phyloP scores from a whole-genome alignment of 1,140 invertebrate genomes.

The Drosophila cardini region DNA sequence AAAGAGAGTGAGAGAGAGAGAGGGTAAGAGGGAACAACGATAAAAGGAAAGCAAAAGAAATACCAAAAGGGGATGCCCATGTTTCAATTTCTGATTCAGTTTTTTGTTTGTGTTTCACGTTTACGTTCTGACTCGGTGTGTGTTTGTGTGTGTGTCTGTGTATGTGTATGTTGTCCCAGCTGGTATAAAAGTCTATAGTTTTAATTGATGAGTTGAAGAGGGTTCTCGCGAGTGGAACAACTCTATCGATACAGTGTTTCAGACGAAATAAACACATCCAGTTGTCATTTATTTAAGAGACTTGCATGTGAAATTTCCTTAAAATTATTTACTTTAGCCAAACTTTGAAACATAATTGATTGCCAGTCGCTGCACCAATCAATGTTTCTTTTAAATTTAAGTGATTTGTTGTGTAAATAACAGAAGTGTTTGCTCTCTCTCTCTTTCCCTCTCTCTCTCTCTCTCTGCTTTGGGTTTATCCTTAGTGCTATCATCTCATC shows the following conservation, averaged over 20 bases:
- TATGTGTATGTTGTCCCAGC: constrained; percentile 58
- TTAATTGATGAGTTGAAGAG: constrained; percentile 79
- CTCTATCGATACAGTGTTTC: constrained; percentile 36
- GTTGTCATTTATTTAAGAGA: not conserved
- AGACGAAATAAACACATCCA: constrained; percentile 7
- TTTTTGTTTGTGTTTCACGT: constrained; percentile 62
- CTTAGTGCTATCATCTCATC: constrained; percentile 19
- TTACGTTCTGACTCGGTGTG: constrained; percentile 40
- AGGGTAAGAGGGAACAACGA: not conserved
- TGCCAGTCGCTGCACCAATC: constrained; percentile 16
- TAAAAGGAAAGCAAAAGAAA: not conserved
- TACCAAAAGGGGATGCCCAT: constrained; percentile 5
- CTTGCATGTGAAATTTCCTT: not conserved
- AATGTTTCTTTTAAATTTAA: constrained; percentile 13
- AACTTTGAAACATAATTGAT: constrained; percentile 19
- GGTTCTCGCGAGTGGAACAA: constrained; percentile 31
- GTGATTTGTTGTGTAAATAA: constrained; percentile 41
- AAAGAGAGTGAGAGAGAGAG: not conserved
- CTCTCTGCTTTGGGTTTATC: not conserved
- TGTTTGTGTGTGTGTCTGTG: too few species aligned
- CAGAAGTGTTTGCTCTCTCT: constrained; percentile 14
- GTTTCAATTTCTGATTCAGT: constrained; percentile 10
- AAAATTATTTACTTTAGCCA: constrained; percentile 3
- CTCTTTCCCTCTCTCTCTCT: not conserved
- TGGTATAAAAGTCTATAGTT: constrained; percentile 52